phyloP scores from a whole-genome alignment of 2,797 vertebrate genomes.

The Petrocephalus sullivani region DNA sequence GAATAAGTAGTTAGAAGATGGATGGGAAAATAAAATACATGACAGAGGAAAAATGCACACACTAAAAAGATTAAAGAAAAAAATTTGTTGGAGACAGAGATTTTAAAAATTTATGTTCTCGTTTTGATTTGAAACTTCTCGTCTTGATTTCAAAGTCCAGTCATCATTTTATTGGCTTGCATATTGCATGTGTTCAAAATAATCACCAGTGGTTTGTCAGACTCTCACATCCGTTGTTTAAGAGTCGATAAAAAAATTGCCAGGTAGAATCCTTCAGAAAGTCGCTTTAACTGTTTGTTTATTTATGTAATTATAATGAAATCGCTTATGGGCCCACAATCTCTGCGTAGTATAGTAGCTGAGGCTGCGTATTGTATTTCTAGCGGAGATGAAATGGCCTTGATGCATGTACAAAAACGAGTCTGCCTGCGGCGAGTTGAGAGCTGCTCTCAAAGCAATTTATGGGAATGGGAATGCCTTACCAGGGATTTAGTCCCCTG shows the following conservation, averaged over 20 bases:
- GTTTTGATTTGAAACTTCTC: not conserved
- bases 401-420: not conserved
- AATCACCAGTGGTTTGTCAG: not conserved
- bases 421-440: slow-evolving; percentile 21
- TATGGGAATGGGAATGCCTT: slow-evolving; percentile 28
- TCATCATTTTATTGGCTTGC: not conserved
- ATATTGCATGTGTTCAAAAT: not conserved
- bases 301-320: not conserved
- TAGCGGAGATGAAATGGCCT: slow-evolving; percentile 13
- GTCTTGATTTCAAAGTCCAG: not conserved
- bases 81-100: not conserved
- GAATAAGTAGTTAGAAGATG: not conserved
- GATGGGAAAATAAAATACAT: not conserved
- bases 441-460: slow-evolving; percentile 41
- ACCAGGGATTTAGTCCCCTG: slow-evolving; percentile 23
- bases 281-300: not conserved
- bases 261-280: not conserved
- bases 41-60: not conserved
- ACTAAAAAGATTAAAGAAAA: not conserved
- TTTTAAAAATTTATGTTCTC: not conserved
- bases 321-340: not conserved
- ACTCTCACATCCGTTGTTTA: not conserved
- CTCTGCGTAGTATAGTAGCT: not conserved
- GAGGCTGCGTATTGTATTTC: not conserved
- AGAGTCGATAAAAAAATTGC: not conserved